Evolutionary conservation across 1,140 invertebrate genomes (phyloP).

Genomic region (Listronotus bonariensis): DNA sequence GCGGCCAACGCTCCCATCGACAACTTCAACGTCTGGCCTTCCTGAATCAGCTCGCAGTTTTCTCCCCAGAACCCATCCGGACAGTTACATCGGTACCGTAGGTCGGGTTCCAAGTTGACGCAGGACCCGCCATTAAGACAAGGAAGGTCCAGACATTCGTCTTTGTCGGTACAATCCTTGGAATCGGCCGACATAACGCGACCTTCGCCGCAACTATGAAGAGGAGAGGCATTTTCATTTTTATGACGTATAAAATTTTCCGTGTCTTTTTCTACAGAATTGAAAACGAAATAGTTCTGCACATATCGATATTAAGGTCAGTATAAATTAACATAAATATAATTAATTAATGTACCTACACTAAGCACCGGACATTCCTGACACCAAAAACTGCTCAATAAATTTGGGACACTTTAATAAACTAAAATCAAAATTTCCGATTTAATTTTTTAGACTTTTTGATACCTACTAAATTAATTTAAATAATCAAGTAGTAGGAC

Average conservation of each 20-base stretch:
- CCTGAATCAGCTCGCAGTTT: slow-evolving; percentile 90
- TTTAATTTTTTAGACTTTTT: too few species aligned
- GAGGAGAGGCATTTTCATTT: background rate
- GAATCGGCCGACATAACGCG: slow-evolving; percentile 84
- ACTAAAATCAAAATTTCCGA: too few species aligned
- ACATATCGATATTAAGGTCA: too few species aligned
- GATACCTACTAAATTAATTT: too few species aligned
- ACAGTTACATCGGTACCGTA: slow-evolving; percentile 83
- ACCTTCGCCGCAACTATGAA: slow-evolving; percentile 84
- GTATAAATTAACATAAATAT: too few species aligned
- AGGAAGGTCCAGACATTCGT: slow-evolving; percentile 90
- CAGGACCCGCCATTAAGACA: slow-evolving; percentile 89
- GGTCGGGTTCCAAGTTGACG: slow-evolving; percentile 83
- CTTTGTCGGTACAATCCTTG: slow-evolving; percentile 90
- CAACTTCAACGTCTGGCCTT: slow-evolving; percentile 89
- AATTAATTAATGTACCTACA: too few species aligned
- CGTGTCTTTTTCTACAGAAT: background rate
- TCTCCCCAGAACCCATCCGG: slow-evolving; percentile 90
- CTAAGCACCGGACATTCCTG: too few species aligned
- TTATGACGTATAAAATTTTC: background rate
- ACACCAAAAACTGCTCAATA: too few species aligned
- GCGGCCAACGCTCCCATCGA: slow-evolving; percentile 92
- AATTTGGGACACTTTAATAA: too few species aligned
- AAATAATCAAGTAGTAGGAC: too few species aligned
- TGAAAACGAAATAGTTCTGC: too few species aligned